A percentile compares a stretch with the other conserved stretches of the same genome.
Conservation (phyloP, 2,888 invertebrate species). For the Aethes cnicana region DNA sequence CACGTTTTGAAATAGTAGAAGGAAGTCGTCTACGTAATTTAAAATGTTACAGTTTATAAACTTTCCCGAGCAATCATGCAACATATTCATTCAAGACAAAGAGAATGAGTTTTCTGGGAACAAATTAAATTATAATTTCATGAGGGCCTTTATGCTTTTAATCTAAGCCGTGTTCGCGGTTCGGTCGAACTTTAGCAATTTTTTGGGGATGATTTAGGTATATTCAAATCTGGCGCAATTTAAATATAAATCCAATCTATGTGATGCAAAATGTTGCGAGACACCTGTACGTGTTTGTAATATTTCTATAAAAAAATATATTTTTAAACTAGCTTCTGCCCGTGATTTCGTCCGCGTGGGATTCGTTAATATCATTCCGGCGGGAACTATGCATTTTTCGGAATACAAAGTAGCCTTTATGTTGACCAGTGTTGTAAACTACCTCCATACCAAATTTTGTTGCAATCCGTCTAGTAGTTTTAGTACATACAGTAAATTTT, state of each 20-base stretch:
- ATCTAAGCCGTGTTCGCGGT: constrained; percentile 46
- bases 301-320: no score
- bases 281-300: no score
- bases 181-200: constrained; percentile 50
- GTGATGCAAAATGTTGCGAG: constrained; percentile 7
- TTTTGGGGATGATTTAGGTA: constrained; percentile 47
- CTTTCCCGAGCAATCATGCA: constrained; percentile 42
- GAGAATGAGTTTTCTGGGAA: constrained; percentile 48
- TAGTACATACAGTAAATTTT: no score
- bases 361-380: no score
- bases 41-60: constrained; percentile 35
- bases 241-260: constrained; percentile 21
- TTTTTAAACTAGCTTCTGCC: no score
- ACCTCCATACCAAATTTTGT: no score
- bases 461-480: no score
- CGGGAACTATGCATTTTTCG: no score
- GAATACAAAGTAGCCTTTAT: no score
- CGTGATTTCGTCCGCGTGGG: no score
- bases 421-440: no score
- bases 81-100: constrained; percentile 53
- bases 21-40: background rate
- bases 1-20: no score
- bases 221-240: constrained; percentile 45
- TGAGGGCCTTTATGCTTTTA: constrained; percentile 68
- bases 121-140: constrained; percentile 80